Conservation (phyloP, 2,113 vertebrate genomes). For the Gavialis gangeticus region DNA sequence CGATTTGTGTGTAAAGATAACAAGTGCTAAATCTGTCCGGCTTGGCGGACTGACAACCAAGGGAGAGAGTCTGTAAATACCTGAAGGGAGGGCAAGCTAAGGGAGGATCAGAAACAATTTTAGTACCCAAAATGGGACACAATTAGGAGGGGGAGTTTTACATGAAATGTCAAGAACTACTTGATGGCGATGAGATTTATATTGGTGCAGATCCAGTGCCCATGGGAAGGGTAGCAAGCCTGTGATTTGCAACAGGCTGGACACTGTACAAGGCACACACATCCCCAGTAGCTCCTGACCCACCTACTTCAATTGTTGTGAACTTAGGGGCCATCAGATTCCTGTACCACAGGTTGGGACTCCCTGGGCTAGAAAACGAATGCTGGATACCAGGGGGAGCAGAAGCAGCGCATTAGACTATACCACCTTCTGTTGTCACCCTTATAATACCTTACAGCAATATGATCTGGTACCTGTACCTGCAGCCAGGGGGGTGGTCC, state of each 20-base stretch:
- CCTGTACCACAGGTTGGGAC: no score
- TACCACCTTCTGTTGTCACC: neutral
- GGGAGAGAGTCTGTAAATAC: neutral
- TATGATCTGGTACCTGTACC: neutral
- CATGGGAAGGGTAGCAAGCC: neutral
- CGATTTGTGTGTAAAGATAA: neutral
- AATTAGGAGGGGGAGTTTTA: neutral
- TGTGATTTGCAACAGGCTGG: no score
- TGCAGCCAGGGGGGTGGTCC: no score
- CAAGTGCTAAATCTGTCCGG: neutral
- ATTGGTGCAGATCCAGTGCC: rapidly evolving
- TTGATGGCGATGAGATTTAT: neutral
- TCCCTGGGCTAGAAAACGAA: neutral
- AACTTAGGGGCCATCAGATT: neutral
- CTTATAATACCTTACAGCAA: neutral
- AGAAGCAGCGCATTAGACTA: neutral
- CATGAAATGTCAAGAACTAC: neutral
- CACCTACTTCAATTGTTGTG: neutral
- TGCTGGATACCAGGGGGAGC: neutral
- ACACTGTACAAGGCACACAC: no score
- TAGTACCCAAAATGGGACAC: neutral
- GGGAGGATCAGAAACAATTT: neutral
- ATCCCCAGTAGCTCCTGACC: no score
- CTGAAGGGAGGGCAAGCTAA: neutral
- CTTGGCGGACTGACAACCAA: neutral